Conservation (phyloP, 2,797 vertebrate species). For the Eupleurogrammus muticus region DNA sequence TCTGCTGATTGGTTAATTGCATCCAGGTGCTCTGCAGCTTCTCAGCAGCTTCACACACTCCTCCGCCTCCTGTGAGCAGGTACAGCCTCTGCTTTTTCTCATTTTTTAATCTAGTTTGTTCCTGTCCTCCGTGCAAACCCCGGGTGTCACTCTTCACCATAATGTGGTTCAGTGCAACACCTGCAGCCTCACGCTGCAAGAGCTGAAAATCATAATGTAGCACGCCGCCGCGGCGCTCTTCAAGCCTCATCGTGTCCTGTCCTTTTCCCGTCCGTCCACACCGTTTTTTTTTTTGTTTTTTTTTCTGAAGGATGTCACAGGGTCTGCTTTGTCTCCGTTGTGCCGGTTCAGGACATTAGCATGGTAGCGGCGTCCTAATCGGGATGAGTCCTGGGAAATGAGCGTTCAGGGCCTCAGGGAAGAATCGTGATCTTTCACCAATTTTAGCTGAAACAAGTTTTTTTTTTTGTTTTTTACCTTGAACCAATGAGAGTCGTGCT, state of each 20-base stretch:
- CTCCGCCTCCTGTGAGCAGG: no score
- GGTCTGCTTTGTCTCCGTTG: slow-evolving; percentile 27
- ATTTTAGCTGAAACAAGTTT: slow-evolving; percentile 49
- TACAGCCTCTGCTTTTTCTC: no score
- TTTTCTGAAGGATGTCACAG: slow-evolving; percentile 54
- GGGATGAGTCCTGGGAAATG: slow-evolving; percentile 30
- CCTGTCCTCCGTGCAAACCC: no score
- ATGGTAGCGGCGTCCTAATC: slow-evolving; percentile 45
- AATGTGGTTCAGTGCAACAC: neutral
- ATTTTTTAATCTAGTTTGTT: no score
- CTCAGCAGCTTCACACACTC: no score
- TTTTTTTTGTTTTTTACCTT: slow-evolving; percentile 39
- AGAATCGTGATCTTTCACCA: slow-evolving; percentile 59
- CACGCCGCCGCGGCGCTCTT: neutral
- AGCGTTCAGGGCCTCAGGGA: slow-evolving; percentile 37
- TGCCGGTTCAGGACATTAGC: slow-evolving; percentile 50
- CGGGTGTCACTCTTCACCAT: neutral
- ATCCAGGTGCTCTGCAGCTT: no score
- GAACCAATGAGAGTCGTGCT: slow-evolving; percentile 50
- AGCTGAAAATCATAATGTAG: neutral
- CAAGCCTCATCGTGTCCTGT: neutral
- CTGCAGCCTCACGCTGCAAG: neutral
- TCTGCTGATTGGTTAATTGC: no score
- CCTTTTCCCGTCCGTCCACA: slow-evolving; percentile 10
- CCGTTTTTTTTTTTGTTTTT: no score